Base-by-base conservation (phyloP, 1,140 invertebrate species). In the Euwallacea similis region DNA sequence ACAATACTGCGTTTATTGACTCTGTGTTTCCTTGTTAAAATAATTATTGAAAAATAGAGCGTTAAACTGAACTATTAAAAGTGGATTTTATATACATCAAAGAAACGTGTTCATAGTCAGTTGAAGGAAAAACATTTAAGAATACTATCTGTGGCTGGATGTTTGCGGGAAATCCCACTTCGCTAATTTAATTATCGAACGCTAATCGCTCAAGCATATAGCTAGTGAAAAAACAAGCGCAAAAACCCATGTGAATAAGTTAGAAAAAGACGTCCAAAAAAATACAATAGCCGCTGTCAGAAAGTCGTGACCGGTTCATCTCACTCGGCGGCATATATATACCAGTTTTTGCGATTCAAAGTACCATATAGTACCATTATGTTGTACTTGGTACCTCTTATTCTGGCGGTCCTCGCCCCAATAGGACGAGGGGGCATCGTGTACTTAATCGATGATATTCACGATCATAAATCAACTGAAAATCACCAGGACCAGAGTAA, bases 361-460 rank as follows among this genome's bases (percentile, higher is more conserved):
- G 10, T 7, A 61, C 9, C n/a, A 42, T 58, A 58, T 10, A 58
- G 21, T 58, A 8, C n/a, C 9, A 61, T 61, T 42, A 61, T 44
- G 59, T 61, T 7, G 59, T 61, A 64, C 46, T 42, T 15, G 9
- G 10, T 21, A 11, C 13, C 15, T 7, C 43, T 65, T 42, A 3
- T 65, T 8, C 11, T 65, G 9, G 47, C 13, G 41, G 15, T 54
- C 7, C 47, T 65, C 21, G 63, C 41, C 7, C 9, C 47, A 4
- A 11, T 11, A 2, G 21, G 46, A 7, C 50, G 11, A 13, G 53
- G 53, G 50, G 6, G 54, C 53, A 66, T 74, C 56, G 74, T 76
- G 63, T 74, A 74, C 16, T 53, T 74, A 4, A 72, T 75, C 42
- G 73, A 67, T 15, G 46, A 69, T 2, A 41, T 75, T 16, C 55